A percentile compares a stretch with the other conserved stretches of the same genome.
Evolutionary conservation across 2,113 vertebrate genomes (phyloP).

Genomic region (Corythaeola cristata): DNA sequence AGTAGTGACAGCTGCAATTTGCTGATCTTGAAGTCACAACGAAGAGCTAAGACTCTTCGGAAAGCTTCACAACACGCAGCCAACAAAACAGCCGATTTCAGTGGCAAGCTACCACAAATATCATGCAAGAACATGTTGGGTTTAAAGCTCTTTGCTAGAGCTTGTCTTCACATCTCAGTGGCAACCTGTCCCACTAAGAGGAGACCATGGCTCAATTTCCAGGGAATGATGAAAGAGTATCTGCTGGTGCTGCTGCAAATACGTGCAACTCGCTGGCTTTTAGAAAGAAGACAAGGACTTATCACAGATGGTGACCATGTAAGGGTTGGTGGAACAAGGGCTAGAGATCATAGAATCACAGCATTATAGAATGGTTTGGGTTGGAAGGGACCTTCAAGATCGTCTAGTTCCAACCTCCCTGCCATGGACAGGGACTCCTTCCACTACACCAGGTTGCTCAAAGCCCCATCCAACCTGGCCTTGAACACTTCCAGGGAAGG

Average conservation of each 20-base stretch:
- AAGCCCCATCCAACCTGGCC: too few relatives aligned
- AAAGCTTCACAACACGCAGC: not conserved
- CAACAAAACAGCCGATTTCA: not conserved
- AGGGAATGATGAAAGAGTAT: not conserved
- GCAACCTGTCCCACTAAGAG: not conserved
- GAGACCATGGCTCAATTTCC: not conserved
- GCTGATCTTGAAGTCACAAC: not conserved
- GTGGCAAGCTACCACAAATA: not conserved
- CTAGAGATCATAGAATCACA: not conserved
- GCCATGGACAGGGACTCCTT: too few relatives aligned
- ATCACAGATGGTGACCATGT: accelerated
- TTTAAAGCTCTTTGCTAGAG: not conserved
- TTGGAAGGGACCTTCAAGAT: too few relatives aligned
- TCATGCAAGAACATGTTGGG: not conserved
- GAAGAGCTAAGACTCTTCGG: not conserved
- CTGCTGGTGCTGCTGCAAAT: not conserved
- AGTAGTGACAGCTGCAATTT: accelerated
- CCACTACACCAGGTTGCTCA: too few relatives aligned
- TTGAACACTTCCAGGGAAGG: too few relatives aligned
- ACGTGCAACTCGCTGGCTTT: not conserved
- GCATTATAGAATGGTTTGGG: too few relatives aligned
- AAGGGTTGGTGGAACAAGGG: not conserved
- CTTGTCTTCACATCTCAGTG: not conserved
- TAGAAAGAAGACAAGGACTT: not conserved
- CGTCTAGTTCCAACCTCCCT: too few relatives aligned